Base-by-base conservation (phyloP, 2,797 vertebrate genomes). In the Aeoliscus strigatus region DNA sequence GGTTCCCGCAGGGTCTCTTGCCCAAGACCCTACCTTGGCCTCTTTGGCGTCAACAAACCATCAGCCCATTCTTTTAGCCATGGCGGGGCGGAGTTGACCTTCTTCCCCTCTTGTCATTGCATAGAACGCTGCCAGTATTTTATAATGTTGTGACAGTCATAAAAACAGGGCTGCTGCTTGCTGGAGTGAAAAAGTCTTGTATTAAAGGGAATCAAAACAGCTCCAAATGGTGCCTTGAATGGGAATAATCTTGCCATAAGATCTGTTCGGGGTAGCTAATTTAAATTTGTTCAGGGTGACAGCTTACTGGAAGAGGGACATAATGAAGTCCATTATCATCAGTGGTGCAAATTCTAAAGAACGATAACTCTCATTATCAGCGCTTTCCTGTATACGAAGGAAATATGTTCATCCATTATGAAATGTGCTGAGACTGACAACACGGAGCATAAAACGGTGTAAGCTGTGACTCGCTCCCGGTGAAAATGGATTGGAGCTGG, bases 241-340 rank as follows among this genome's bases (percentile, higher is more conserved):
- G 66, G 79, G 24, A 79, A 74, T 80, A 85, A 85, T 87, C 83
- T 81, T 5, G 50, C 66, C 51, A 56, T 73, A 57, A 75, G 75
- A 85, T 87, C 84, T 84, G 77, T 80, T 81, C 81, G 34, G 70
- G 77, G 75, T 33, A 60, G 81, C 81, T 84, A 84, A 85, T 84
- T 85, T 83, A 85, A 87, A 85, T 85, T 60, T 81, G 83, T 86
- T 83, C 79, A 84, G 80, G 81, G 82, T 83, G 81, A 86, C 84
- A 76, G 84, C 84, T 84, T 77, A 82, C 72, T 77, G 82, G 76
- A 67, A 77, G 73, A 80, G 76, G 74, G 68, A 81, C 80, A 83
- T 85, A 87, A 84, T 84, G 84, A 83, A 83, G 83, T 84, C 84
- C 77, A 86, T 84, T 85, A 87, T 83, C 81, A 84, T 82, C 84